Conservation (phyloP, 2,888 invertebrate genomes). For the Agrotis segetum region DNA sequence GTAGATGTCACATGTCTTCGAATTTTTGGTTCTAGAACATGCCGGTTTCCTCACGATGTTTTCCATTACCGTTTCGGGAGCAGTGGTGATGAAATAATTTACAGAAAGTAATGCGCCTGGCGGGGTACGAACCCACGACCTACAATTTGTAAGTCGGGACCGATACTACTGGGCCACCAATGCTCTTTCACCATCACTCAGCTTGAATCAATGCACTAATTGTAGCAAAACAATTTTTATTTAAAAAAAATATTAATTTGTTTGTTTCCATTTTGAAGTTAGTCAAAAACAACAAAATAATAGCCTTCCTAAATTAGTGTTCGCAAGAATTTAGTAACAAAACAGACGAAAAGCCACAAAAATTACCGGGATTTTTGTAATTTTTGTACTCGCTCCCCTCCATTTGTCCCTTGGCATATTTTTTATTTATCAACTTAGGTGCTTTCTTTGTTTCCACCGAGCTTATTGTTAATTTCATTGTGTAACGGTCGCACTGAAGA, state of each 20-base stretch:
- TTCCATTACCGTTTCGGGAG: too few relatives aligned
- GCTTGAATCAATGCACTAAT: too few relatives aligned
- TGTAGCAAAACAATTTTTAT: not conserved
- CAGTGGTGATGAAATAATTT: too few relatives aligned
- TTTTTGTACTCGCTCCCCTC: slow-evolving; percentile 67
- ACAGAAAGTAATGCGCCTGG: too few relatives aligned
- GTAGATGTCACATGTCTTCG: too few relatives aligned
- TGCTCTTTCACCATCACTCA: too few relatives aligned
- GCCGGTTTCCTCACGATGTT: too few relatives aligned
- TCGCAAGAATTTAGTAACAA: slow-evolving; percentile 29
- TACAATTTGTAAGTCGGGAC: too few relatives aligned
- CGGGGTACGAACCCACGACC: too few relatives aligned
- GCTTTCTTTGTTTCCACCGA: slow-evolving; percentile 76
- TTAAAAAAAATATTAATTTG: not conserved
- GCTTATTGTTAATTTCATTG: slow-evolving; percentile 80
- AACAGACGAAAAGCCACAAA: slow-evolving; percentile 67
- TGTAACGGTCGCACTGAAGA: slow-evolving; percentile 72
- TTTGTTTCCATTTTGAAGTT: not conserved
- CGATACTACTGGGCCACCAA: too few relatives aligned
- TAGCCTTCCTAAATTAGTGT: slow-evolving; percentile 32
- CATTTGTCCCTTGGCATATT: slow-evolving; percentile 79
- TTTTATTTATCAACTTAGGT: slow-evolving; percentile 80
- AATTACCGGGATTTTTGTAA: slow-evolving; percentile 70
- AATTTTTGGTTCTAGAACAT: too few relatives aligned
- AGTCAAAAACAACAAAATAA: slow-evolving; percentile 1